Percentiles rank a stretch among this genome's conserved stretches.
Conservation (phyloP, 2,797 vertebrate species). For the Gymnopithys bicolor region DNA sequence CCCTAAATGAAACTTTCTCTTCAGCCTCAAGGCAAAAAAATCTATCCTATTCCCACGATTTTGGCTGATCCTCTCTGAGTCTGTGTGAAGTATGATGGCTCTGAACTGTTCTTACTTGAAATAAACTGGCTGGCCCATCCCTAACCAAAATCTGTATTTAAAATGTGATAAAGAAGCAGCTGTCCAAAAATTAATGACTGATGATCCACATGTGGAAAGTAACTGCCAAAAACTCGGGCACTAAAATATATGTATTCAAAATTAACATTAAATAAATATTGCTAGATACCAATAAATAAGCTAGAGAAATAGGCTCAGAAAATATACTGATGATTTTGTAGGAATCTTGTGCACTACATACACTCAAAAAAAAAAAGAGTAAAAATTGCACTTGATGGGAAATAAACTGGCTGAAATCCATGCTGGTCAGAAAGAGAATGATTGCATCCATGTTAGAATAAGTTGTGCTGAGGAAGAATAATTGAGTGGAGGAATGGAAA, state of each 20-base stretch:
- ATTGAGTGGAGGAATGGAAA: not conserved
- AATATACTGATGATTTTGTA: not conserved
- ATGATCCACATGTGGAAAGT: not conserved
- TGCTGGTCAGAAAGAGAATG: slow-evolving; percentile 2
- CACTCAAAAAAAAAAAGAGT: not conserved
- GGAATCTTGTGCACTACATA: not conserved
- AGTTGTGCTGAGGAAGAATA: not conserved
- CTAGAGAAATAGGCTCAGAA: not conserved
- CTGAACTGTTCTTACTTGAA: not conserved
- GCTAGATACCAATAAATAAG: not conserved
- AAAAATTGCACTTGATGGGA: not conserved
- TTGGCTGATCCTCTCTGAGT: not conserved
- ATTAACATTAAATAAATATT: not conserved
- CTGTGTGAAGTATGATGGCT: not conserved
- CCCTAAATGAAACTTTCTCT: slow-evolving; percentile 5
- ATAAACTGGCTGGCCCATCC: not conserved
- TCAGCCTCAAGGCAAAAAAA: not conserved
- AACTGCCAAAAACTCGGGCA: not conserved
- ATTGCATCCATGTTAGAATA: not conserved
- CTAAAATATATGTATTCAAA: not conserved
- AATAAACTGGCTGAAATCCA: slow-evolving; percentile 1
- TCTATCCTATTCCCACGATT: not conserved
- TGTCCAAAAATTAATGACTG: not conserved
- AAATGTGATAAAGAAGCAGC: not conserved
- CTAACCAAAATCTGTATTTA: not conserved